Evolutionary conservation across 2,888 invertebrate species (phyloP), one percentile per base, ranked within the genome.

Genomic region (Ganaspis brasiliensis): DNA sequence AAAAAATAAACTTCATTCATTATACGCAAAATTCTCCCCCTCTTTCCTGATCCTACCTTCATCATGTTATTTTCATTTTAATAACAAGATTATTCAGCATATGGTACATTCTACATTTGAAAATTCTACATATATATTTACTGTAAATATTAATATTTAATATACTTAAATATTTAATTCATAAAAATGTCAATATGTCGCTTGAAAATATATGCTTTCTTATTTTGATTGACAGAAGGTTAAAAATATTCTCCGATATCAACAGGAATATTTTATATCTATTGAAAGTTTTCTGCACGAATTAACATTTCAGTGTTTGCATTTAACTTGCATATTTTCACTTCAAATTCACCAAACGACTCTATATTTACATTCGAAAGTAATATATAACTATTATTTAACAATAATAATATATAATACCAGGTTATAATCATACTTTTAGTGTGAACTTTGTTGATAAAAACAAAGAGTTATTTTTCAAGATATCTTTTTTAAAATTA

Each of bases 281-380:
- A 61, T 16, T 61, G 19, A 19, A 61, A 37, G 16, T 21, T 61
- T 61, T 37, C 61, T 61, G 14, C 16, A 9, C 9, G 31, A 14
- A 61, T 61, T 61, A 37, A 61, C 61, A 61, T 61, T 61, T 61
- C 19, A 37, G 19, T 61, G 19, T 61, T 61, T 61, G 37, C 37
- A 61, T 61, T 61, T 61, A 16, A 61, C 26, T 31, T 35, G 61
- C 61, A 37, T 61, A 61, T 61, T 37, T 21, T 61, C 16, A 31
- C 16, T 61, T 19, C 37, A 61, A 37, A 21, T 16, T 37, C 61
- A 37, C 37, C 37, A 61, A 37, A 37, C 37, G 16, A 61, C 61
- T 61, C 31, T 37, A 61, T 16, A 61, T 61, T 61, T 61, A 37
- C 61, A 61, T 61, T 37, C 37, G 61, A 61, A 61, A 37, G 61